Base-by-base conservation (phyloP, 2,888 invertebrate species). In the Epinotia brunnichana region DNA sequence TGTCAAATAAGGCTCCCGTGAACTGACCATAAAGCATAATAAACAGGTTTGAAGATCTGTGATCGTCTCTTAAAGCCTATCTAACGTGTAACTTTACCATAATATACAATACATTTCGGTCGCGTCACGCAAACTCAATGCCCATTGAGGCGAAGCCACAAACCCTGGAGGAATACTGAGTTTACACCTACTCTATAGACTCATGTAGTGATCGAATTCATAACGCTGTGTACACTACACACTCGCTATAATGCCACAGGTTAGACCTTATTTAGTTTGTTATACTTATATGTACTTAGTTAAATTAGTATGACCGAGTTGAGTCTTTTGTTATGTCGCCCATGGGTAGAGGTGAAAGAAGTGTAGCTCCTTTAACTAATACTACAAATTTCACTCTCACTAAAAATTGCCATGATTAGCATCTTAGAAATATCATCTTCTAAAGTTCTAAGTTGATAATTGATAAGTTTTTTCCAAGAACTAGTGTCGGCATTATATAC, bases 71-170 rank as follows among this genome's bases (percentile, higher is more conserved):
- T 39, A 64, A 35, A 15, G 53, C 19, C 29, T 19, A 53, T 64
- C 53, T 53, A 53, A 35, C 53, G 53, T 39, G n/a, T 19, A 66
- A 54, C 53, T 44, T 66, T 59, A 41, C 41, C 53, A 60, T 48
- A 56, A 62, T 56, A 68, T 61, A 56, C 61, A 62, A 56, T 62
- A 62, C 13, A 68, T 72, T 72, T 72, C 35, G 61, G 67, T 54
- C 61, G 62, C 72, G 61, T 72, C 48, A 53, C 53, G n/a, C 7
- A 41, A 39, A 66, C 48, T 62, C 56, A 39, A 51, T 61, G 61
- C 56, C 54, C 61, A 72, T 56, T 68, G 61, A 68, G 67, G 56
- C 67, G 67, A 56, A 56, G 53, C 61, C 54, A 64, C 54, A 54
- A 61, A 67, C 61, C 56, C 67, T 61, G 67, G 63, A 72, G 59